Evolutionary conservation across 2,888 invertebrate species (phyloP), one percentile per base, ranked within the genome.

Genomic region (Agrochola lota): DNA sequence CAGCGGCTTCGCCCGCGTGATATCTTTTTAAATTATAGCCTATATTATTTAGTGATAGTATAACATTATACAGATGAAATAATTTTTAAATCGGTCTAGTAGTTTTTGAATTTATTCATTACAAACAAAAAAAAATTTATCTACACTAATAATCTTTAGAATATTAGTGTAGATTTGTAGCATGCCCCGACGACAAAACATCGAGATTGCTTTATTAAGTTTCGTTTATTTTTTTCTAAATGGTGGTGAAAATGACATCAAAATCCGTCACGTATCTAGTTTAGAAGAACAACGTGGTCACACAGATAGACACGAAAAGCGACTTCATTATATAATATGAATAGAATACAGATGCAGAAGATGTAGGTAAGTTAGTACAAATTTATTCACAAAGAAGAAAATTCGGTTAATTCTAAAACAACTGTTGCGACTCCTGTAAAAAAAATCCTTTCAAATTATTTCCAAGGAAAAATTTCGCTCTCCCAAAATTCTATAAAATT

Each of bases 401-500:
- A 30, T 12, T 26, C n/a, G 0, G 8, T 12, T n/a, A 52, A 46
- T 62, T 77, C 55, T 17, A 1, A 57, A 59, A 40, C 6, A 72
- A 78, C 63, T 49, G 15, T 43, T 35, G 26, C 26, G 46, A 66
- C 17, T 74, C 7, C 9, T 23, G 6, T n/a, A 49, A 59, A 35
- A 15, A 40, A 63, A 43, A 17, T 43, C 1, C 5, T 0, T 73
- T 35, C 5, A 78, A 78, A 71, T 71, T 17, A 78, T 30, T 23
- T 49, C 5, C 7, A 46, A 43, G 4, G 23, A 55, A 72, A 7
- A 59, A 79, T 73, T 78, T 63, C 15, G 8, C 30, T 11, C 0
- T 6, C 2, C 1, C n/a, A 1, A 64, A 76, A 35, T 68, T 68
- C 2, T 23, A 26, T 57, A 62, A 66, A 74, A 81, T 72, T 74